Conservation (phyloP, 2,888 invertebrate genomes). For the Ennomos erosarius region DNA sequence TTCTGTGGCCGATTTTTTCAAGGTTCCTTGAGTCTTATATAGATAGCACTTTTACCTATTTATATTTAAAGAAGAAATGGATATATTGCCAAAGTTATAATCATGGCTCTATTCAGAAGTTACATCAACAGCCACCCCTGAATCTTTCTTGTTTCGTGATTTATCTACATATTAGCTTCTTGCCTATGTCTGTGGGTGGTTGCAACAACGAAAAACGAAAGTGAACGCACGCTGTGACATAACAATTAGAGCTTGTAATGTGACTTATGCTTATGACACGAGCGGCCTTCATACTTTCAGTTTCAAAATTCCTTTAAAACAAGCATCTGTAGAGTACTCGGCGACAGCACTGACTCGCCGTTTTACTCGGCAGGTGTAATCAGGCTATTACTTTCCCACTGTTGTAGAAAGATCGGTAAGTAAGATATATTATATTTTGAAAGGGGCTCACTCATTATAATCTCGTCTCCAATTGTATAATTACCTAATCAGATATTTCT, state of each 20-base stretch:
- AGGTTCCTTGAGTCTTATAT: too few relatives aligned
- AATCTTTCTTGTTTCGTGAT: too few relatives aligned
- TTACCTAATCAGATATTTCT: constrained; percentile 27
- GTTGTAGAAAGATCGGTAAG: not conserved
- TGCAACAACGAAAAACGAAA: constrained; percentile 57
- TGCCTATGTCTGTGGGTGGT: constrained; percentile 23
- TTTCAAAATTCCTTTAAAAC: constrained; percentile 1
- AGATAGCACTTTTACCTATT: too few relatives aligned
- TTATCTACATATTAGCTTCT: not conserved
- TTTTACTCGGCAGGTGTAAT: too few relatives aligned
- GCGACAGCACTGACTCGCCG: too few relatives aligned
- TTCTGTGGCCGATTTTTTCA: too few relatives aligned
- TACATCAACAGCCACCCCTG: too few relatives aligned
- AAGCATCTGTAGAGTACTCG: not conserved
- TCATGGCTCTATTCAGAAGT: too few relatives aligned
- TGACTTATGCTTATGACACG: constrained; percentile 27
- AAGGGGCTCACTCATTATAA: not conserved
- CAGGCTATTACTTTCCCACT: too few relatives aligned
- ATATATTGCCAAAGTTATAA: too few relatives aligned
- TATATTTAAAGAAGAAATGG: too few relatives aligned
- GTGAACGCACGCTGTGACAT: constrained; percentile 56
- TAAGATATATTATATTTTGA: not conserved
- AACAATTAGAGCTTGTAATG: constrained; percentile 56
- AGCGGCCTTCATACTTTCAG: constrained; percentile 23
- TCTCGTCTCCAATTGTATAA: constrained; percentile 16